These are phyloP conservation scores for Ochlodes sylvanus DNA, from an alignment of 2,888 invertebrate genomes.

Conservation along the genomic window DNA sequence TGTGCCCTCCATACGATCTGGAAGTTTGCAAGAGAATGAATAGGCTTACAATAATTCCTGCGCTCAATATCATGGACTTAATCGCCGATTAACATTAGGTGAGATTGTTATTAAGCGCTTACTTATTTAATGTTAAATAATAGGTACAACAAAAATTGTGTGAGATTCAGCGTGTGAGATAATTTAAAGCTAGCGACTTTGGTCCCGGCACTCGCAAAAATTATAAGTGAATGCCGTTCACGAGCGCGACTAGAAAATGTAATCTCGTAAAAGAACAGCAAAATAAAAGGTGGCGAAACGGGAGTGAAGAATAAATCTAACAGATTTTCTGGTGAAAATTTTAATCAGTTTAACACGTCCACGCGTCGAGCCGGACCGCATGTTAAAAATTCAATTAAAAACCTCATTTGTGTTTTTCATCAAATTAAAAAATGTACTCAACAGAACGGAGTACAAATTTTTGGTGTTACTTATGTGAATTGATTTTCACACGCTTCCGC, in stretches of 20 bases:
- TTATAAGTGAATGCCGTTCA: background rate
- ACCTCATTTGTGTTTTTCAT: constrained; percentile 68
- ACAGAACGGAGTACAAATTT: constrained; percentile 57
- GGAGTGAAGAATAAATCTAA: constrained; percentile 37
- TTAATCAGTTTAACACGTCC: constrained; percentile 54
- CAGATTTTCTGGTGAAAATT: constrained; percentile 36
- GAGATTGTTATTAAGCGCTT: no score
- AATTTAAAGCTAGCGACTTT: no score
- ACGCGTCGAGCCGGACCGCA: constrained; percentile 44
- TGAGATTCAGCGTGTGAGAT: no score
- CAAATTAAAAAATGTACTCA: constrained; percentile 65
- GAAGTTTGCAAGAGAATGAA: no score
- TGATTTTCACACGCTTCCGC: background rate
- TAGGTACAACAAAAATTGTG: no score
- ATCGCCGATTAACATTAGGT: no score
- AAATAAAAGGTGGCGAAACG: constrained; percentile 21
- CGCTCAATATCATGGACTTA: no score
- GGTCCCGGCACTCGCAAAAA: no score
- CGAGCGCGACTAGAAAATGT: constrained; percentile 3
- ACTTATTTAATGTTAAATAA: no score
- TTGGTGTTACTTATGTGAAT: background rate
- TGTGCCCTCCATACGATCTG: no score
- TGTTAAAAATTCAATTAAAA: constrained; percentile 68
- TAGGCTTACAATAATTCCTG: no score
- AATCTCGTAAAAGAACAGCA: constrained; percentile 5